These are phyloP conservation scores for Azorinus chamasolen DNA, from an alignment of 2,888 invertebrate genomes.

Conservation along the genomic window DNA sequence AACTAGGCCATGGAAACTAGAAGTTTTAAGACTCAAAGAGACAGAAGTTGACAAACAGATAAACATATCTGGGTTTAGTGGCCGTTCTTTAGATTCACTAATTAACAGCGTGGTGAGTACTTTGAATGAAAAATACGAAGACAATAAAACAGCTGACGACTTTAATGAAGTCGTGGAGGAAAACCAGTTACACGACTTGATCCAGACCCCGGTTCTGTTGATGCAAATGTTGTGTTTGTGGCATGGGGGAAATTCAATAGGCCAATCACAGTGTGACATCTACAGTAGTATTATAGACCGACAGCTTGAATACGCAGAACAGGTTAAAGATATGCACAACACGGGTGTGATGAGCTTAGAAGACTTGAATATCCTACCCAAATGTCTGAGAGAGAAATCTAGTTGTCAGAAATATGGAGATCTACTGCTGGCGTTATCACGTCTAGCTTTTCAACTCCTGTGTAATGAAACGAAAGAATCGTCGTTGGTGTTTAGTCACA, in stretches of 20 bases:
- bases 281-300: constrained; percentile 9
- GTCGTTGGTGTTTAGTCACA: not conserved
- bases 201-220: constrained; percentile 4
- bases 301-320: constrained; percentile 1
- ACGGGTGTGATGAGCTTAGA: not conserved
- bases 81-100: not conserved
- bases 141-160: not conserved
- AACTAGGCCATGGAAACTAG: constrained; percentile 11
- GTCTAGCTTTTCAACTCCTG: constrained; percentile 1
- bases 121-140: not conserved
- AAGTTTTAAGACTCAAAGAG: not conserved
- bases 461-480: not conserved
- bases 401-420: constrained; percentile 2
- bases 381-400: not conserved
- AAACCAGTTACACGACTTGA: not conserved
- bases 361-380: not conserved
- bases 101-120: not conserved
- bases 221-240: constrained; percentile 24
- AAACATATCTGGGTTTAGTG: not conserved
- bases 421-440: not conserved
- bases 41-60: not conserved
- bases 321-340: not conserved
- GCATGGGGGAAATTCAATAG: constrained; percentile 1
- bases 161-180: not conserved
- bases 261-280: constrained; percentile 3